Percentiles rank a stretch among this genome's conserved stretches.
These are phyloP conservation scores for Dermatemys mawii DNA, from an alignment of 2,113 vertebrate genomes.

Conservation along the genomic window DNA sequence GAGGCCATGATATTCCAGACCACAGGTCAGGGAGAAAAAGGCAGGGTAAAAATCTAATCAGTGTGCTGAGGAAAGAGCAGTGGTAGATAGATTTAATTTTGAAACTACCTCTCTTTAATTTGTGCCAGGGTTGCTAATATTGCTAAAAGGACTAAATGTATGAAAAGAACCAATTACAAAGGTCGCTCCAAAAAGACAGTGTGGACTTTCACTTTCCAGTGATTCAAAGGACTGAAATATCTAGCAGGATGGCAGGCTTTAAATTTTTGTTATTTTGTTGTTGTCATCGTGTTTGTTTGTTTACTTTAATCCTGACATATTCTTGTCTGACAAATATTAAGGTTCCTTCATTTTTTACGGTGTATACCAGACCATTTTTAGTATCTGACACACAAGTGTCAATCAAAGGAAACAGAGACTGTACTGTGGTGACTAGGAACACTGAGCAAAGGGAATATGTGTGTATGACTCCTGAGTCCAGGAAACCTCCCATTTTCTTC, in stretches of 20 bases:
- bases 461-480: background rate
- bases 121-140: background rate
- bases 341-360: background rate
- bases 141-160: background rate
- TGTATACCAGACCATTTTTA: background rate
- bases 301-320: background rate
- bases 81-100: background rate
- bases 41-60: background rate
- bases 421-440: background rate
- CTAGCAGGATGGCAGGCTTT: background rate
- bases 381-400: background rate
- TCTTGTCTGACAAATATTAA: background rate
- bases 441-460: background rate
- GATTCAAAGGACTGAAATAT: background rate
- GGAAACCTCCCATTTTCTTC: background rate
- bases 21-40: background rate
- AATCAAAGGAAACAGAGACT: background rate
- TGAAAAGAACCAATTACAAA: background rate
- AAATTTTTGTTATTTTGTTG: background rate
- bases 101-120: background rate
- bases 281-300: background rate
- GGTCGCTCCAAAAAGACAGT: background rate
- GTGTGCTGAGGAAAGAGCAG: background rate
- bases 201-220: background rate
- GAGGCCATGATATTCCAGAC: background rate